phyloP scores from a whole-genome alignment of 2,113 vertebrate species.

The Cavia porcellus region DNA sequence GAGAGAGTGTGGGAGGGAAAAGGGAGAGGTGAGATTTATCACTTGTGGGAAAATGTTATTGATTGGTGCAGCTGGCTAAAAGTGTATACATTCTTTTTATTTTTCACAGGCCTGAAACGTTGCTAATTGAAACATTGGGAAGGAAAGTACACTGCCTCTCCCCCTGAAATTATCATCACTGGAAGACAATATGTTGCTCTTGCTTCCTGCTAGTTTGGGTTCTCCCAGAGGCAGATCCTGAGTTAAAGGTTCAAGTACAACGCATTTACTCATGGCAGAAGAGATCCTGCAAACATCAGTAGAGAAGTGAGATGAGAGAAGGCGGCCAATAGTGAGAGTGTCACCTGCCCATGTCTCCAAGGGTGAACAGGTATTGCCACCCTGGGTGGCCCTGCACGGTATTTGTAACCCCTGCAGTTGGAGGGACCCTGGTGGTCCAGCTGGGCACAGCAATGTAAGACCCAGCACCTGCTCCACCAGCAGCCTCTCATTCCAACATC shows the following conservation, averaged over 20 bases:
- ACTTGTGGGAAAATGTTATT: neutral
- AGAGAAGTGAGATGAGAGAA: neutral
- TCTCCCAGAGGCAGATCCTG: neutral
- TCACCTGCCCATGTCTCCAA: neutral
- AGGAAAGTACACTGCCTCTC: neutral
- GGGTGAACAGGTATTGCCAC: neutral
- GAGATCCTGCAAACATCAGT: neutral
- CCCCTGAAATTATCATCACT: neutral
- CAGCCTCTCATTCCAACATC: neutral
- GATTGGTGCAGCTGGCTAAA: neutral
- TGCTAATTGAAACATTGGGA: neutral
- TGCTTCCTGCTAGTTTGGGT: conserved; percentile 1
- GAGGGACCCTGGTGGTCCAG: neutral
- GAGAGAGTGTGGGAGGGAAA: neutral
- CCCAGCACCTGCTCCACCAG: neutral
- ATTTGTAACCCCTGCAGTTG: neutral
- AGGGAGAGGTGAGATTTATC: neutral
- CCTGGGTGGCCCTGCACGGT: neutral
- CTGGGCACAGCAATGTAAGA: neutral
- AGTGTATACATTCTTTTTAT: neutral
- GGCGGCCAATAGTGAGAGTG: neutral
- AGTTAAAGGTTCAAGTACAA: neutral
- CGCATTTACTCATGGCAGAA: neutral
- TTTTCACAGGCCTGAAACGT: neutral
- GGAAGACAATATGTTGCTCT: neutral